Evolutionary conservation across 2,113 vertebrate species (phyloP).

Genomic region (Rousettus leschenaultii): DNA sequence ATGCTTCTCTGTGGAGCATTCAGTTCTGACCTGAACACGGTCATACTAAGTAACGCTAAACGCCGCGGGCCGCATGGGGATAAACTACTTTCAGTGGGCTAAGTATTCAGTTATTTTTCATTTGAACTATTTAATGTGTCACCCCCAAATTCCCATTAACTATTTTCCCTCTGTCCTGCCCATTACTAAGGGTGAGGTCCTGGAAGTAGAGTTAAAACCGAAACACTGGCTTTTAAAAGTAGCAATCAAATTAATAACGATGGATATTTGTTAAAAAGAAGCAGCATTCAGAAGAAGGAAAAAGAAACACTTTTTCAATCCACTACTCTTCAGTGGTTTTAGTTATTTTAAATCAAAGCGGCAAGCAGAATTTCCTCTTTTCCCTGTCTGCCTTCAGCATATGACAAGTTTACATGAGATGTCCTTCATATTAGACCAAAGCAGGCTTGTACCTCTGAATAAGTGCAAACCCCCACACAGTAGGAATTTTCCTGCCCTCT

Average conservation of each 20-base stretch:
- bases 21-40: slow-evolving; percentile 50
- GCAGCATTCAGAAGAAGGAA: neutral
- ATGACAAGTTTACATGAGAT: accelerated
- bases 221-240: slow-evolving; percentile 24
- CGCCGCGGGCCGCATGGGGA: slow-evolving; percentile 60
- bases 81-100: slow-evolving; percentile 61
- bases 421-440: neutral
- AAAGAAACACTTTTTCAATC: neutral
- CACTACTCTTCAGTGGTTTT: neutral
- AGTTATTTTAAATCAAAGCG: neutral
- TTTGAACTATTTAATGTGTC: slow-evolving; percentile 67
- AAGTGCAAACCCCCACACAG: accelerated
- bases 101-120: slow-evolving; percentile 71
- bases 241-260: slow-evolving; percentile 61
- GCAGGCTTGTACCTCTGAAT: neutral
- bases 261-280: slow-evolving; percentile 65
- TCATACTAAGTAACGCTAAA: slow-evolving; percentile 61
- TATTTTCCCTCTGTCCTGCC: slow-evolving; percentile 30
- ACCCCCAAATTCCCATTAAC: slow-evolving; percentile 46
- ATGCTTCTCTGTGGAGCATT: slow-evolving; percentile 52
- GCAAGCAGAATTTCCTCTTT: neutral
- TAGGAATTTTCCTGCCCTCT: neutral
- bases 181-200: slow-evolving; percentile 40
- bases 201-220: slow-evolving; percentile 56
- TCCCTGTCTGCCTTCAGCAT: neutral